Evolutionary conservation across 2,113 vertebrate genomes (phyloP).

Genomic region (Elachura formosa): DNA sequence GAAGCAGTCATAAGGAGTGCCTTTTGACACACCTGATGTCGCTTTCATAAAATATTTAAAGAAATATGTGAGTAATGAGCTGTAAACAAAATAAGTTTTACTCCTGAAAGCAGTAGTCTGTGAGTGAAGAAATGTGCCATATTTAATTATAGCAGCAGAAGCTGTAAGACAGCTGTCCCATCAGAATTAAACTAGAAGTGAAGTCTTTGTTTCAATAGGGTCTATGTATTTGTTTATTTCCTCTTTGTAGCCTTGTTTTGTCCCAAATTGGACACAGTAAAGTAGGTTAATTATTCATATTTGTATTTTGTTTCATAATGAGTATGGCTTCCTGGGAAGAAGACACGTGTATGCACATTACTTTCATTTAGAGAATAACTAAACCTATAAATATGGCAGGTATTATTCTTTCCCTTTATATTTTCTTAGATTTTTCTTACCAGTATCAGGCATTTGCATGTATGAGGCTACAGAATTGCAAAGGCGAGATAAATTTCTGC

Average conservation of each 20-base stretch:
- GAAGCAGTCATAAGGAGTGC: background rate
- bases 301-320: background rate
- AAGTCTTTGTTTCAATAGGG: background rate
- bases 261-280: background rate
- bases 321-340: background rate
- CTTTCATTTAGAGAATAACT: background rate
- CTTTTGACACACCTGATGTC: background rate
- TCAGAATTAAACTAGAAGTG: background rate
- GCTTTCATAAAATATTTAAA: background rate
- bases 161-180: background rate
- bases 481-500: background rate
- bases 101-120: background rate
- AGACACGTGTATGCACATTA: background rate
- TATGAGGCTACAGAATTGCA: background rate
- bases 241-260: background rate
- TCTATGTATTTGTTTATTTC: background rate
- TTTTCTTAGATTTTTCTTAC: background rate
- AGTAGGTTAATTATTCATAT: background rate
- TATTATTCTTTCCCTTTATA: background rate
- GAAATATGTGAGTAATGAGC: background rate
- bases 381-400: background rate
- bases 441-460: background rate
- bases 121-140: background rate
- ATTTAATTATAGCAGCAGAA: background rate
- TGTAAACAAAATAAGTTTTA: background rate